Conservation (phyloP, 2,113 vertebrate genomes). For the Labrus mixtus region DNA sequence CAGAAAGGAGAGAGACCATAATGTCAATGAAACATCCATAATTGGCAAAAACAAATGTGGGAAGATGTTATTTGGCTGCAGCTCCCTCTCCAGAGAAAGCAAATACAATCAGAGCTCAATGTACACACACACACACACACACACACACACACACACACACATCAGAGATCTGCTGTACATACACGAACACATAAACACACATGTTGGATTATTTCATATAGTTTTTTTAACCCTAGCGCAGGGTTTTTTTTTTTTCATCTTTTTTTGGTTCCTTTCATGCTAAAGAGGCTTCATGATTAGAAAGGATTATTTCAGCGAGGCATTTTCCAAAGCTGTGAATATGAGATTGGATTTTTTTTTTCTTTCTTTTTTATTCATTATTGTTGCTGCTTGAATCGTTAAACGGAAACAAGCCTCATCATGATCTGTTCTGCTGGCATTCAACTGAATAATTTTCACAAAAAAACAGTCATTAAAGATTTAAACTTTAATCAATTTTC, state of each 20-base stretch:
- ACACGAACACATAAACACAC: not conserved
- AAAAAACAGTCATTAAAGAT: not conserved
- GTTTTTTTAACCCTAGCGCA: not conserved
- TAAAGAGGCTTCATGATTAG: not conserved
- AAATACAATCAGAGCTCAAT: not conserved
- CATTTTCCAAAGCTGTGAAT: slow-evolving; percentile 1
- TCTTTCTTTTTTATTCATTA: not conserved
- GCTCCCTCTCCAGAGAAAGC: not conserved
- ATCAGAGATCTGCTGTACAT: not conserved
- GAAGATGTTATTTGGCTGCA: not conserved
- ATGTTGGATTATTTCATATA: not conserved
- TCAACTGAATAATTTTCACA: not conserved
- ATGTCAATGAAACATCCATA: not conserved
- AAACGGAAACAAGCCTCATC: not conserved
- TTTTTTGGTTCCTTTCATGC: not conserved
- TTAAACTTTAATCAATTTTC: not conserved
- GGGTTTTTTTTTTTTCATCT: not conserved
- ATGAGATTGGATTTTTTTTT: not conserved
- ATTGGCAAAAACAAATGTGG: not conserved
- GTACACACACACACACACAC: too few species aligned
- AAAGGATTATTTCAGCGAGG: not conserved
- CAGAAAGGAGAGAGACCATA: not conserved
- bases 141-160: not conserved
- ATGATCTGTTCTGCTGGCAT: not conserved
- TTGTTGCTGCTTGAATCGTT: not conserved